Base-by-base conservation (phyloP, 2,888 invertebrate genomes). In the Serripes groenlandicus region DNA sequence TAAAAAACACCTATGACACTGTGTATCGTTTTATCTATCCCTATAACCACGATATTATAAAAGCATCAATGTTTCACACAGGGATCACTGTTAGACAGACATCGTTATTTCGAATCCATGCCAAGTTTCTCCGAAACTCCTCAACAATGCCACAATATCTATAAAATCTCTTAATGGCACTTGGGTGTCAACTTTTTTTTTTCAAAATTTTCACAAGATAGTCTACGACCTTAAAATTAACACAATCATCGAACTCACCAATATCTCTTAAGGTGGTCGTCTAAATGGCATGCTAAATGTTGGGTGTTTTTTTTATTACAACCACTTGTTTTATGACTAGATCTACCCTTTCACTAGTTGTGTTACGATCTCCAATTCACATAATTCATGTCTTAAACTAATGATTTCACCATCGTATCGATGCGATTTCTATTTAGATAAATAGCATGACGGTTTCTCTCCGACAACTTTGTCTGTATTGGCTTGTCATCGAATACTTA, bases 151-250 rank as follows among this genome's bases (percentile, higher is more conserved):
- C 70, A 15, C 32, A 28, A 30, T 28, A 18, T 54, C 70, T 54
- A 70, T 52, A 70, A 54, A 68, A 68, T 49, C 49, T 37, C 68
- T 68, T 49, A 49, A 42, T 32, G 62, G 49, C 21, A 68, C 68
- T 68, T 68, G 49, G 42, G 68, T 68, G 68, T 68, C 68, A 68
- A 49, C 42, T 26, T 68, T 68, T 68, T 68, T 68, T 28, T 15
- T 15, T 15, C 23, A 21, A 58, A 5, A 49, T 5, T 49, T 49
- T 49, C 49, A 49, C 21, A 21, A 49, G 49, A 49, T 21, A 49
- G 21, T 49, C 18, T 15, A 49, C 21, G 49, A 15, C 49, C 49
- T 49, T 49, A 15, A 21, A 1, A 49, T 49, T 49, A 21, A 15
- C 15, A 49, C 15, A 21, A 49, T 49, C 49, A 5, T 15, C 21